Evolutionary conservation across 1,140 invertebrate genomes (phyloP), one percentile per base, ranked within the genome.

Genomic region (Chironomus striatipennis): DNA sequence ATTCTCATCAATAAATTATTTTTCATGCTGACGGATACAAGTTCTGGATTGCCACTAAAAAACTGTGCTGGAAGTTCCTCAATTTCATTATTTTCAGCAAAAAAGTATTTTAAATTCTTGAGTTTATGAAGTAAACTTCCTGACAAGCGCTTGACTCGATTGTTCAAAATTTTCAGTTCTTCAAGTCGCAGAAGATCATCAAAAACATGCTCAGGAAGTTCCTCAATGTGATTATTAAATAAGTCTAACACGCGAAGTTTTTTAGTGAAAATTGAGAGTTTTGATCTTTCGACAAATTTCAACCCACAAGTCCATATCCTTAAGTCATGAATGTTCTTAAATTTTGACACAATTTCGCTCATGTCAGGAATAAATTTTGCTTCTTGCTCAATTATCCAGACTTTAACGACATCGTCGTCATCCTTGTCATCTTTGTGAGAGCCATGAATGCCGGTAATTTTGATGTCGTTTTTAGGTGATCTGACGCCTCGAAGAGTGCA

Each of bases 1-100:
- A 57, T 57, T 57, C n/a, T 12, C n/a, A 12, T 12, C 12, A 57
- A 57, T 15, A n/a, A n/a, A 57, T 57, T 57, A 5, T n/a, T 15
- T 57, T 57, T 57, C 5, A 57, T 5, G n/a, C n/a, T 57, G 9
- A 57, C n/a, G 24, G 5, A 1, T 0, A 15, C 47, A n/a, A n/a
- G 3, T n/a, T n/a, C 5, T 57, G 12, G 9, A 57, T 12, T 57
- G 12, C 8, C 43, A 4, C 15, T n/a, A 57, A 57, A 57, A 12
- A 57, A 10, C n/a, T 15, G 12, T 15, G 12, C n/a, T 57, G 47
- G 47, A 5, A 57, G n/a, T 57, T 57, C 47, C n/a, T 57, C 47
- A 57, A 57, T 57, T 57, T 57, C 47, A 57, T 57, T 57, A 57
- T 57, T n/a, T 57, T 57, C 47, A 57, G 47, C 47, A 57, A 57